Conservation (phyloP, 2,888 invertebrate genomes). For the Heteromyza rotundicornis region DNA sequence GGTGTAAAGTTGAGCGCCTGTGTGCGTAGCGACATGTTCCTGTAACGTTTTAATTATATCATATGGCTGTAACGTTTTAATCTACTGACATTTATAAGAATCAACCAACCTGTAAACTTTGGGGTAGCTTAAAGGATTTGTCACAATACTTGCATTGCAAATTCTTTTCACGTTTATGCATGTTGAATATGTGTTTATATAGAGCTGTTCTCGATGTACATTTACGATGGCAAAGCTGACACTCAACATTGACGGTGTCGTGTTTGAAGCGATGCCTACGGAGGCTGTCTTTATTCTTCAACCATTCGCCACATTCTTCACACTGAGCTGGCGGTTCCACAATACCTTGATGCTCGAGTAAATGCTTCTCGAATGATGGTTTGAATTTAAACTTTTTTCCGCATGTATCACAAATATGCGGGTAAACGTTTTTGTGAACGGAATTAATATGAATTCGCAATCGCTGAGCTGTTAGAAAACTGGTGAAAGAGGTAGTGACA, state of each 20-base stretch:
- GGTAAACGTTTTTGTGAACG: conserved; percentile 49
- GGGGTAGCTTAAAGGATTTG: conserved; percentile 49
- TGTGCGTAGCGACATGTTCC: conserved; percentile 45
- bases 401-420: conserved; percentile 53
- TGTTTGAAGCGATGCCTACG: conserved; percentile 43
- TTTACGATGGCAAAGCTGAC: conserved; percentile 38
- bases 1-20: conserved; percentile 42
- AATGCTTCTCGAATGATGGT: conserved; percentile 49
- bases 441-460: conserved; percentile 42
- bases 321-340: conserved; percentile 49
- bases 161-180: conserved; percentile 32
- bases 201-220: conserved; percentile 45
- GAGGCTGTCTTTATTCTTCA: conserved; percentile 50
- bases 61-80: too few species aligned
- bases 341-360: conserved; percentile 45
- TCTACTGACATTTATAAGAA: too few species aligned
- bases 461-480: conserved; percentile 1
- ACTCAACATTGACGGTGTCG: conserved; percentile 37
- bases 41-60: too few species aligned
- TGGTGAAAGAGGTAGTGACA: conserved; percentile 7
- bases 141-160: conserved; percentile 49
- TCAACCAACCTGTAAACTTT: conserved; percentile 36
- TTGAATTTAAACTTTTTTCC: conserved; percentile 55
- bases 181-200: conserved; percentile 49
- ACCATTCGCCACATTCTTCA: conserved; percentile 47